Conservation (phyloP, 2,113 vertebrate genomes). For the Hemicordylus capensis region DNA sequence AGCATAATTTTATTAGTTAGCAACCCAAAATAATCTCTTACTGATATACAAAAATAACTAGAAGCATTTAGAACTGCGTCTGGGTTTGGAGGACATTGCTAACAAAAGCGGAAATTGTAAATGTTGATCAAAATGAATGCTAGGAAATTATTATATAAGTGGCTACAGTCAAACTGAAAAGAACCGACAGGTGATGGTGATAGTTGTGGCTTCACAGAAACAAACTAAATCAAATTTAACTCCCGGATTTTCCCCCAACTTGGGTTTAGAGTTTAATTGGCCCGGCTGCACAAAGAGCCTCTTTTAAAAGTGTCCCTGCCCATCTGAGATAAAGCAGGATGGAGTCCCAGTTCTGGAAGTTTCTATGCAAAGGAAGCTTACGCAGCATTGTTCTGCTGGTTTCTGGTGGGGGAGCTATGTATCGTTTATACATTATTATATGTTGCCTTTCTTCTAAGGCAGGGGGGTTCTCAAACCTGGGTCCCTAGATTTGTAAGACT, state of each 20-base stretch:
- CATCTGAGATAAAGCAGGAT: no score
- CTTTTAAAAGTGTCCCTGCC: neutral
- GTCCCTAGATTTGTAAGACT: no score
- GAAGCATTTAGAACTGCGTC: slow-evolving; percentile 2
- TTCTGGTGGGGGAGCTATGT: no score
- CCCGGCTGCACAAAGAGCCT: neutral
- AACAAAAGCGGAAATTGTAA: neutral
- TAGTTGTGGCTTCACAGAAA: no score
- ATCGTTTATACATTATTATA: neutral
- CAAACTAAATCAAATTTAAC: neutral
- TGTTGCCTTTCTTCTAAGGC: neutral
- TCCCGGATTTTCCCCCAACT: no score
- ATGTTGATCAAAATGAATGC: neutral
- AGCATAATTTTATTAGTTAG: neutral
- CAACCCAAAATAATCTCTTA: slow-evolving; percentile 21
- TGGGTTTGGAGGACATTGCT: neutral
- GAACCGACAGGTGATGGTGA: neutral
- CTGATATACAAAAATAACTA: slow-evolving; percentile 20
- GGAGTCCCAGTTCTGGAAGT: neutral
- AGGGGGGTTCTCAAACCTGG: no score
- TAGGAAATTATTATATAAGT: neutral
- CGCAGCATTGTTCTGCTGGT: neutral
- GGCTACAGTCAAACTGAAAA: neutral
- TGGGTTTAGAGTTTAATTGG: no score
- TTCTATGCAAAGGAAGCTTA: neutral